Conservation (phyloP, 2,888 invertebrate species). For the Melipona beecheii region DNA sequence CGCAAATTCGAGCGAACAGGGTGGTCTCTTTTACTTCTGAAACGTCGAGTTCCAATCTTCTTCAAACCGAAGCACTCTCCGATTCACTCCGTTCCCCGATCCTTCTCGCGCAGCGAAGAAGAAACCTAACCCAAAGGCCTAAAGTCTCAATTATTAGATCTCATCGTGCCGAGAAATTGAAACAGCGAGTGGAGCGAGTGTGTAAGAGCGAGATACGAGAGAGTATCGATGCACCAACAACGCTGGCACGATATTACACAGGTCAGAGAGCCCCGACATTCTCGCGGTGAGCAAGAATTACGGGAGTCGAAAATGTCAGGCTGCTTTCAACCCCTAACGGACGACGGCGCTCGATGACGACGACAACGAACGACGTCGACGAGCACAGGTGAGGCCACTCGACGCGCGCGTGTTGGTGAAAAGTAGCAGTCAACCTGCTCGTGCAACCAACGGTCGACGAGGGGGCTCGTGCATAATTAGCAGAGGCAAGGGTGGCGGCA, state of each 20-base stretch:
- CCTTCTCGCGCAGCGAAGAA: too few species aligned
- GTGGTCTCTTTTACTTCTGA: too few species aligned
- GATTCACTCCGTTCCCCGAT: too few species aligned
- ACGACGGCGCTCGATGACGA: constrained; percentile 42
- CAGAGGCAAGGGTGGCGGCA: constrained; percentile 36
- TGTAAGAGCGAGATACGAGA: too few species aligned
- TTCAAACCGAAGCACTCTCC: too few species aligned
- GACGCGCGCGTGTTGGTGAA: constrained; percentile 42
- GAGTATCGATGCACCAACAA: constrained; percentile 5
- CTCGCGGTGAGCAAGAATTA: constrained; percentile 16
- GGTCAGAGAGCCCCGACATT: constrained; percentile 15
- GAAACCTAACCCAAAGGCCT: too few species aligned
- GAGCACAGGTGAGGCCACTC: constrained; percentile 20
- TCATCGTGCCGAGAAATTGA: too few species aligned
- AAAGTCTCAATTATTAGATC: too few species aligned
- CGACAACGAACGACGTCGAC: constrained; percentile 15
- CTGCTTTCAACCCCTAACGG: background rate
- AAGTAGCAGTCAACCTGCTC: constrained; percentile 43
- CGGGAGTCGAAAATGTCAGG: constrained; percentile 29
- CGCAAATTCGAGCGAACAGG: too few species aligned
- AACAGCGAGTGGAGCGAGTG: too few species aligned
- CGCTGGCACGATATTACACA: constrained; percentile 5
- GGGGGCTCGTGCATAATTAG: constrained; percentile 55
- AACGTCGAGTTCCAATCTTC: too few species aligned
- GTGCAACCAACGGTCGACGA: constrained; percentile 23